Conservation (phyloP, 2,797 vertebrate genomes). For the Sternotherus odoratus region DNA sequence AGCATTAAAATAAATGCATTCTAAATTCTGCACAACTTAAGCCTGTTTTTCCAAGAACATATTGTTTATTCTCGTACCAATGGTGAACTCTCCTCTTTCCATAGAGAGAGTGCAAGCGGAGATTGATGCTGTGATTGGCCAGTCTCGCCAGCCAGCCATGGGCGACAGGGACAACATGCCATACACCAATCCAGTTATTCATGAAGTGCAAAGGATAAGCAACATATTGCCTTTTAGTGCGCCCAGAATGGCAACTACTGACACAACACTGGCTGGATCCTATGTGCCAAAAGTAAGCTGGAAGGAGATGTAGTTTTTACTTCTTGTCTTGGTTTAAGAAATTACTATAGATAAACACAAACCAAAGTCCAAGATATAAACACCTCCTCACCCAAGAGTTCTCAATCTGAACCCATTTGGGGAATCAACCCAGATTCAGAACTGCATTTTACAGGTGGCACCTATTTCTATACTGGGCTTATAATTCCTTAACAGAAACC, state of each 20-base stretch:
- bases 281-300: conserved; percentile 88
- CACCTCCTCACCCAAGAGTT: too few species aligned
- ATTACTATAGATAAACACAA: background rate
- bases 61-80: background rate
- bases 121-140: conserved; percentile 86
- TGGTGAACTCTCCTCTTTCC: background rate
- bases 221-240: conserved; percentile 84
- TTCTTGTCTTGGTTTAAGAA: background rate
- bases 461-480: background rate
- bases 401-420: background rate
- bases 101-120: conserved; percentile 87
- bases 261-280: conserved; percentile 79
- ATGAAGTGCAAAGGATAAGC: conserved; percentile 88
- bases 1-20: background rate
- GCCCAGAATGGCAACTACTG: conserved; percentile 75
- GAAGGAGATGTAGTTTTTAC: background rate
- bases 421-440: background rate
- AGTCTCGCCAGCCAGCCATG: conserved; percentile 74
- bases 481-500: background rate
- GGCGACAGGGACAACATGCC: conserved; percentile 83
- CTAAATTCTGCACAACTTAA: background rate
- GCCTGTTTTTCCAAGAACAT: fast-evolving
- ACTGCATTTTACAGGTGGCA: background rate
- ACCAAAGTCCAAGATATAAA: background rate
- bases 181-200: conserved; percentile 88